Percentiles rank a stretch among this genome's conserved stretches.
Conservation (phyloP, 2,797 vertebrate species). For the Gambelia wislizenii region DNA sequence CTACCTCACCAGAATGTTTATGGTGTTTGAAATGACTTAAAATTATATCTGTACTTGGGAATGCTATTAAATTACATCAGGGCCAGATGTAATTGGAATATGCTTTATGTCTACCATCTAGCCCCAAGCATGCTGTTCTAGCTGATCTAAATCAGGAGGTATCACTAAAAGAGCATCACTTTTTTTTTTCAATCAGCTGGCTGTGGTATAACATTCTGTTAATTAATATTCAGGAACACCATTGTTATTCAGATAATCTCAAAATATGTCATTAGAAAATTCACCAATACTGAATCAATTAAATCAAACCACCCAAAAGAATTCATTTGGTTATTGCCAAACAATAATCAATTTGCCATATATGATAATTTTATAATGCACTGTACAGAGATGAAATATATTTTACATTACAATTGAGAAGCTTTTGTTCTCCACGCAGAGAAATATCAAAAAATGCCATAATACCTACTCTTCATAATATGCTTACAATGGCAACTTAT, state of each 20-base stretch:
- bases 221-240: background rate
- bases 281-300: background rate
- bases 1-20: background rate
- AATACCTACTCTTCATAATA: background rate
- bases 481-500: background rate
- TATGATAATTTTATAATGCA: background rate
- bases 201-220: background rate
- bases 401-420: background rate
- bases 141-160: background rate
- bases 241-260: conserved; percentile 4
- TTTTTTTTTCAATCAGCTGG: background rate
- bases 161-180: background rate
- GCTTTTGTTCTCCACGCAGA: conserved; percentile 16
- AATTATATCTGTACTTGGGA: background rate
- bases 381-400: background rate
- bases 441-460: background rate
- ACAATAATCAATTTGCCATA: background rate
- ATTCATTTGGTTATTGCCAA: background rate
- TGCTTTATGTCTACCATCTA: background rate
- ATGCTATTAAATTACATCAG: background rate
- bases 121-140: background rate
- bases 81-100: background rate
- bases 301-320: background rate
- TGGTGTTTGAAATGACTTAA: background rate
- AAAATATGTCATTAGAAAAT: background rate